Evolutionary conservation across 2,888 invertebrate genomes (phyloP).

Genomic region (Rhagonycha fulva): DNA sequence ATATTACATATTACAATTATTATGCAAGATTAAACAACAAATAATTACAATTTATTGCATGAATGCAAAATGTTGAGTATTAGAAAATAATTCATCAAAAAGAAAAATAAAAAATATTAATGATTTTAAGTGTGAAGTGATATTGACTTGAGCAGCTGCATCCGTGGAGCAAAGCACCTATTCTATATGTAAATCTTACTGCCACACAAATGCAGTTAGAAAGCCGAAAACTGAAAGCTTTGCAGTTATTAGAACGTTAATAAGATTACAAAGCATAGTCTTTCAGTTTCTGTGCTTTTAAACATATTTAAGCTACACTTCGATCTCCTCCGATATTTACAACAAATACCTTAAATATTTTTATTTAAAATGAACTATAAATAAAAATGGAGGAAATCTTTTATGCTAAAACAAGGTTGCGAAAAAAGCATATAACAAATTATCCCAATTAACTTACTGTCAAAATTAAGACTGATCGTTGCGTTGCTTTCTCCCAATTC

Average conservation of each 20-base stretch:
- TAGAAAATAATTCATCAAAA: constrained; percentile 4
- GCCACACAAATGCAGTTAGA: constrained; percentile 31
- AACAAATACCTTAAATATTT: background rate
- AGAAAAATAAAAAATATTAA: background rate
- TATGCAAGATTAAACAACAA: constrained; percentile 13
- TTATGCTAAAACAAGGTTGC: constrained; percentile 6
- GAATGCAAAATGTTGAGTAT: constrained; percentile 19
- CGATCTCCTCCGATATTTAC: constrained; percentile 12
- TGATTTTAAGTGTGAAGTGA: constrained; percentile 12
- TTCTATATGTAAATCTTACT: constrained; percentile 16
- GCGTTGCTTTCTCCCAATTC: constrained; percentile 97
- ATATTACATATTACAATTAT: constrained; percentile 9
- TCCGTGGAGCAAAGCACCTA: constrained; percentile 31
- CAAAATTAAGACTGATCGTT: constrained; percentile 96
- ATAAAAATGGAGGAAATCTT: constrained; percentile 7
- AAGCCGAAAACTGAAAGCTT: constrained; percentile 40
- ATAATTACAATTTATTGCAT: constrained; percentile 15
- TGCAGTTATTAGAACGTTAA: constrained; percentile 19
- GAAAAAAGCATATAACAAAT: constrained; percentile 12
- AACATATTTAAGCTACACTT: constrained; percentile 10
- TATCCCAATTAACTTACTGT: constrained; percentile 76
- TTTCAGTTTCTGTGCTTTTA: constrained; percentile 24
- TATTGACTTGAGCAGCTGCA: constrained; percentile 32
- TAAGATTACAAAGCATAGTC: constrained; percentile 16
- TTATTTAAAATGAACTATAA: background rate